Conservation (phyloP, 2,888 invertebrate species). For the Tridacna gigas region DNA sequence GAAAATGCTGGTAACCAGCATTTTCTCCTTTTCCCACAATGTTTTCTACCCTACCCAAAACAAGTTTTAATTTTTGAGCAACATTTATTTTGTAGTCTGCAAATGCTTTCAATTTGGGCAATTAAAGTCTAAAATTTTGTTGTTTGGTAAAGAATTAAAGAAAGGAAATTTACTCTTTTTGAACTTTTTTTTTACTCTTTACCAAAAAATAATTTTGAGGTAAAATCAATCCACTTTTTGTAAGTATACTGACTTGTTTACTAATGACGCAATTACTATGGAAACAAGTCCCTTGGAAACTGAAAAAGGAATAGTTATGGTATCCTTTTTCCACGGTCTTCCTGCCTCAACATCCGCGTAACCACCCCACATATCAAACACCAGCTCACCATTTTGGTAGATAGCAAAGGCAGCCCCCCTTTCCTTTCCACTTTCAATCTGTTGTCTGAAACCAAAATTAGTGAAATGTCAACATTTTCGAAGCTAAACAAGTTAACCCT, state of each 20-base stretch:
- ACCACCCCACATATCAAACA: conserved; percentile 82
- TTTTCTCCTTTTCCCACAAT: too few relatives aligned
- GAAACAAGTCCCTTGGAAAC: conserved; percentile 76
- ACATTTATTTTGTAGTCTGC: too few relatives aligned
- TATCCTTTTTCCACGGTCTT: conserved; percentile 76
- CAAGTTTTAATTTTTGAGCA: too few relatives aligned
- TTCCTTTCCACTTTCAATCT: conserved; percentile 64
- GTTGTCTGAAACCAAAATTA: conserved; percentile 1
- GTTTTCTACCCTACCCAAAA: too few relatives aligned
- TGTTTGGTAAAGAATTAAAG: too few relatives aligned
- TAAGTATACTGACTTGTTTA: conserved; percentile 77
- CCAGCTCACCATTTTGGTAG: conserved; percentile 77
- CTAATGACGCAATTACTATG: conserved; percentile 78
- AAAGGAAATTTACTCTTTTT: too few relatives aligned
- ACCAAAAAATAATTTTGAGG: background rate
- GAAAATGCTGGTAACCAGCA: too few relatives aligned
- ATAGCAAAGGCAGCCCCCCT: conserved; percentile 77
- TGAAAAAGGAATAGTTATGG: conserved; percentile 72
- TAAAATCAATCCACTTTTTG: background rate
- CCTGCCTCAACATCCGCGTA: conserved; percentile 75
- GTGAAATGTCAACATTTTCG: background rate
- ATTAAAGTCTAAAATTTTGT: too few relatives aligned
- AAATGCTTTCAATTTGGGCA: too few relatives aligned
- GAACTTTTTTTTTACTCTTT: too few relatives aligned
- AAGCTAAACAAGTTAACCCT: too few relatives aligned